Conservation (phyloP, 2,113 vertebrate species). For the Poicephalus meyeri region DNA sequence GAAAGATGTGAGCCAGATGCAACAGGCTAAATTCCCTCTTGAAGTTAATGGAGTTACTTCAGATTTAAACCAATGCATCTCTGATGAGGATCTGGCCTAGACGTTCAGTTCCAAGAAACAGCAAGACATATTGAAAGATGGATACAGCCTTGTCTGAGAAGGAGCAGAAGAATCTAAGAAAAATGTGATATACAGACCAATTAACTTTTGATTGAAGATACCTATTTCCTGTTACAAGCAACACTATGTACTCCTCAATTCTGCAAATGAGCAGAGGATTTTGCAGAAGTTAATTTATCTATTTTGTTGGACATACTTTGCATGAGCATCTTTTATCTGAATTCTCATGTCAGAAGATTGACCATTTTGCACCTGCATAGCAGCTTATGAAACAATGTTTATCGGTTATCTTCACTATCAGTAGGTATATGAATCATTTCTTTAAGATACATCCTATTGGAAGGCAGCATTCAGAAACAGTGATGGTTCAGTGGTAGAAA, state of each 20-base stretch:
- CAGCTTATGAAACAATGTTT: neutral
- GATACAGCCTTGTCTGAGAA: neutral
- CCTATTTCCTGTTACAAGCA: neutral
- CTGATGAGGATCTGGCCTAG: neutral
- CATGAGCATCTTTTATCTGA: neutral
- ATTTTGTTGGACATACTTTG: neutral
- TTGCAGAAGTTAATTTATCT: neutral
- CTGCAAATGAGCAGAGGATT: neutral
- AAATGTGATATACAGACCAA: neutral
- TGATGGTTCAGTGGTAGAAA: neutral
- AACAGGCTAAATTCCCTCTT: slow-evolving; percentile 45
- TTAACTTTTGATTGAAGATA: slow-evolving; percentile 19
- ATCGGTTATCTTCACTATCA: neutral
- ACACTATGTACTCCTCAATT: neutral
- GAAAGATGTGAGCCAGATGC: slow-evolving; percentile 62
- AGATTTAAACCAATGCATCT: slow-evolving; percentile 23
- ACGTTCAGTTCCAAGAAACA: neutral
- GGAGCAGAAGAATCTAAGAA: neutral
- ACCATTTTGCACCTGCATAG: neutral
- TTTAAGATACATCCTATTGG: neutral
- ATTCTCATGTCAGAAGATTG: neutral
- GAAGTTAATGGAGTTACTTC: slow-evolving; percentile 52
- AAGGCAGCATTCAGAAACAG: neutral
- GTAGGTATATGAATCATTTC: neutral
- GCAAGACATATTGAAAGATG: slow-evolving; percentile 11